Percentiles rank a stretch among this genome's conserved stretches.
Conservation (phyloP, 2,888 invertebrate genomes). For the Caenorhabditis macrosperma region DNA sequence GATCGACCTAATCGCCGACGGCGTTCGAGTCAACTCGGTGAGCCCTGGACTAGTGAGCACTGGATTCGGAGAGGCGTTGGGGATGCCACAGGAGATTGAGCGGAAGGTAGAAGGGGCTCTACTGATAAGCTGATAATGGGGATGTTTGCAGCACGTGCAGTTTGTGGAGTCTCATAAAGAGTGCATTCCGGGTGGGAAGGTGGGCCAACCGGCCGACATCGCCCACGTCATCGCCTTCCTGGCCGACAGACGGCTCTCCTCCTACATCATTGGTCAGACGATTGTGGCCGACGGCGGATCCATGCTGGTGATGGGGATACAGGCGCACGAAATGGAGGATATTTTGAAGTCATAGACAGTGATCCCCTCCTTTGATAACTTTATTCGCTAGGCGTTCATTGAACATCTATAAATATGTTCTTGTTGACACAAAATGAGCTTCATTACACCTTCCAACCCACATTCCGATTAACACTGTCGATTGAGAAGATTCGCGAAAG, state of each 20-base stretch:
- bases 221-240: slow-evolving; percentile 49
- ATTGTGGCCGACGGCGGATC: slow-evolving; percentile 49
- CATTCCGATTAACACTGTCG: too few species aligned
- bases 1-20: slow-evolving; percentile 25
- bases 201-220: slow-evolving; percentile 41
- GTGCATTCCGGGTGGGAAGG: slow-evolving; percentile 27
- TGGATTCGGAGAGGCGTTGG: slow-evolving; percentile 43
- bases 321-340: slow-evolving; percentile 9
- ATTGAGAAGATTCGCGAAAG: too few species aligned
- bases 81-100: slow-evolving; percentile 26
- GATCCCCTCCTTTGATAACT: too few species aligned
- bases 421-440: too few species aligned
- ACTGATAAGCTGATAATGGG: too few species aligned
- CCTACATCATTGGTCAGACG: slow-evolving; percentile 40
- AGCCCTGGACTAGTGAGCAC: slow-evolving; percentile 55
- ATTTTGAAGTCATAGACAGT: slow-evolving; percentile 19
- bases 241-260: slow-evolving; percentile 41
- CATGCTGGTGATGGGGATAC: slow-evolving; percentile 33
- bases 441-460: too few species aligned
- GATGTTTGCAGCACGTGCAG: background rate
- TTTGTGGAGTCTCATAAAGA: background rate
- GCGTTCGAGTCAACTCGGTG: slow-evolving; percentile 40
- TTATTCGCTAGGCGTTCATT: too few species aligned
- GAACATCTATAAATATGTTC: too few species aligned
- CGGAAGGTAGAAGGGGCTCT: too few species aligned